phyloP scores from a whole-genome alignment of 1,140 invertebrate species.

The Oryctes rhinoceros region DNA sequence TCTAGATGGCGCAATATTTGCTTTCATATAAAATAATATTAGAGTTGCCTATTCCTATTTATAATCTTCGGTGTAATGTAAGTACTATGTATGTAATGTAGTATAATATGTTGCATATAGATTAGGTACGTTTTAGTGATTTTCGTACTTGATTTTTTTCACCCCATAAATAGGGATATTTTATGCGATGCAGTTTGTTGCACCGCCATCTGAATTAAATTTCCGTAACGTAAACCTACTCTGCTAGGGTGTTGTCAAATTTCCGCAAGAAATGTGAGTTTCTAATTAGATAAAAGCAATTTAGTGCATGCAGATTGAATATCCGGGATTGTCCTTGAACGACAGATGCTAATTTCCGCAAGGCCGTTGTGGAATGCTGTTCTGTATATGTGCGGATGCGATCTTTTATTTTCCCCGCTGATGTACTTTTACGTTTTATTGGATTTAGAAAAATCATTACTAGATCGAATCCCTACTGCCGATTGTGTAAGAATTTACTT shows the following conservation, averaged over 20 bases:
- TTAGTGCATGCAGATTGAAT: slow-evolving; percentile 22
- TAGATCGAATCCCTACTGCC: slow-evolving; percentile 23
- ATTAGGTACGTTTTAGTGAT: background rate
- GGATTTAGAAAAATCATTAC: slow-evolving; percentile 37
- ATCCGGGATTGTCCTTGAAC: slow-evolving; percentile 4
- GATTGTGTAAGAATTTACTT: slow-evolving; percentile 24
- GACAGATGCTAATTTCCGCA: slow-evolving; percentile 12
- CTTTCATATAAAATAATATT: too few relatives aligned
- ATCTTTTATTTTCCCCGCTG: background rate
- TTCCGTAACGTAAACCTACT: slow-evolving; percentile 22
- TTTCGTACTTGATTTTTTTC: background rate
- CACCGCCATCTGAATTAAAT: slow-evolving; percentile 8
- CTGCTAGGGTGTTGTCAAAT: slow-evolving; percentile 50
- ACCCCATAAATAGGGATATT: background rate
- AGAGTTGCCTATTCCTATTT: too few relatives aligned
- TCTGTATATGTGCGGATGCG: slow-evolving; percentile 3
- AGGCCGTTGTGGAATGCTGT: background rate
- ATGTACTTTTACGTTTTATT: slow-evolving; percentile 45
- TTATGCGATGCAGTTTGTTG: background rate
- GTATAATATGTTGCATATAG: background rate
- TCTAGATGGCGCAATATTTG: too few relatives aligned
- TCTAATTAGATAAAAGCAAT: slow-evolving; percentile 44
- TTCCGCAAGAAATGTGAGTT: slow-evolving; percentile 48
- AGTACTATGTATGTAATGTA: too few relatives aligned
- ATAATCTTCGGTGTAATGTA: too few relatives aligned